Evolutionary conservation across 2,113 vertebrate species (phyloP), one percentile per base, ranked within the genome.

Genomic region (Hemicordylus capensis): DNA sequence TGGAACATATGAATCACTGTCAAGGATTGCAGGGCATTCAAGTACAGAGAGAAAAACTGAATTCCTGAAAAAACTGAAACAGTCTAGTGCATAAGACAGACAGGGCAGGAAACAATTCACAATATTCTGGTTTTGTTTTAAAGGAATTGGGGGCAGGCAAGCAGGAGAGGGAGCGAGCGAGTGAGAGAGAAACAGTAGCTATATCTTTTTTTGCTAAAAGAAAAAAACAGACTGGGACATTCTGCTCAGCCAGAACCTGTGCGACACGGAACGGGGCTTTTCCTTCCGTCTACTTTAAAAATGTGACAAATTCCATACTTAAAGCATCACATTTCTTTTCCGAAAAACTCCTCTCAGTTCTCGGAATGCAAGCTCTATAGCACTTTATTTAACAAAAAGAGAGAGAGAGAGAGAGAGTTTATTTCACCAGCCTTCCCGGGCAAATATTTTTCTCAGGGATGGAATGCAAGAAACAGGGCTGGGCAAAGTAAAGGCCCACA

Each of bases 1-100:
- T 88, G 92, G 93, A 94, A 95, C 87, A 93, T 94, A 89, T 94
- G 93, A 95, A 94, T 95, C 93, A 93, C 89, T 84, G 89, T 84
- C 80, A 91, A 92, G 90, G 92, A 92, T 80, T 91, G 89, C 89
- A 93, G 90, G 70, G 89, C 88, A 59, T 28, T 37, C 7, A 85
- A 66, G 83, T 90, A 87, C 90, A 93, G 93, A 93, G 88, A 84
- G 56, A 56, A 26, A 14, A 5, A 24, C 87, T 89, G 85, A 64
- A 86, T 92, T 86, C 89, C 34, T 80, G 87, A 75, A 20, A 75
- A 20, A 89, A 89, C 6, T 86, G 79, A 0, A n/a, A n/a, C n/a
- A n/a, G 61, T 17, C 3, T 84, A 88, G 86, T 87, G 82, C 85
- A 86, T 88, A 92, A 92, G 90, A 91, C 91, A 93, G 90, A 86